Percentiles rank a stretch among this genome's conserved stretches.
Evolutionary conservation across 2,113 vertebrate genomes (phyloP).

Genomic region (Perca fluviatilis): DNA sequence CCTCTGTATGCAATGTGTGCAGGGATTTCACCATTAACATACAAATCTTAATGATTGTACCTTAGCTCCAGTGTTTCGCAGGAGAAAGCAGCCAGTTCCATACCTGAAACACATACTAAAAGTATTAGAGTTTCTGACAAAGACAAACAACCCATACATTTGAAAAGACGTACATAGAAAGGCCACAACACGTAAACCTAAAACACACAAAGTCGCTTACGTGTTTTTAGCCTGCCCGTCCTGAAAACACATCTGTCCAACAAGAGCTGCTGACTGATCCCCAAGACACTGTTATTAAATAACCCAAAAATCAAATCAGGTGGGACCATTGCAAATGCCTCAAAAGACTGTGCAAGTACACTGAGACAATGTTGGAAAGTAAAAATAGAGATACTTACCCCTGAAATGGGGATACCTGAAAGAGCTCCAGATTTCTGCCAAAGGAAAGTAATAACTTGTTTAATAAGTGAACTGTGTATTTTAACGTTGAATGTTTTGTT

Average conservation of each 20-base stretch:
- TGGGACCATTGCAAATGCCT: background rate
- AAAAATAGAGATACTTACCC: slow-evolving; percentile 85
- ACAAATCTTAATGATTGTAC: slow-evolving; percentile 63
- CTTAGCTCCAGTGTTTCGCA: slow-evolving; percentile 93
- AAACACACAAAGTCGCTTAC: slow-evolving; percentile 77
- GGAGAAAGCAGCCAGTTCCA: slow-evolving; percentile 95
- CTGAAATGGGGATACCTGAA: slow-evolving; percentile 93
- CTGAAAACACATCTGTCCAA: slow-evolving; percentile 96
- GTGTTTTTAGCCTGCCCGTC: slow-evolving; percentile 97
- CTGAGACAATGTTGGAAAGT: background rate
- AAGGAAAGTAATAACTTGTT: background rate
- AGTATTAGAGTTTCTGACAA: background rate
- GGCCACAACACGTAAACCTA: too few species aligned
- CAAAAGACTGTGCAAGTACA: background rate
- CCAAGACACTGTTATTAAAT: slow-evolving; percentile 71
- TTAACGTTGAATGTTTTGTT: background rate
- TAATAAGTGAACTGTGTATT: background rate
- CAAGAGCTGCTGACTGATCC: slow-evolving; percentile 94
- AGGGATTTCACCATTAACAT: too few species aligned
- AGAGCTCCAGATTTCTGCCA: slow-evolving; percentile 92
- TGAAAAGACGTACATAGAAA: background rate
- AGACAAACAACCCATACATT: background rate
- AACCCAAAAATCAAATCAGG: background rate
- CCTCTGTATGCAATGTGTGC: background rate
- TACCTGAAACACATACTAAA: slow-evolving; percentile 82